These are phyloP conservation scores for Calameuta pallipes DNA, from an alignment of 2,888 invertebrate genomes.

Conservation along the genomic window DNA sequence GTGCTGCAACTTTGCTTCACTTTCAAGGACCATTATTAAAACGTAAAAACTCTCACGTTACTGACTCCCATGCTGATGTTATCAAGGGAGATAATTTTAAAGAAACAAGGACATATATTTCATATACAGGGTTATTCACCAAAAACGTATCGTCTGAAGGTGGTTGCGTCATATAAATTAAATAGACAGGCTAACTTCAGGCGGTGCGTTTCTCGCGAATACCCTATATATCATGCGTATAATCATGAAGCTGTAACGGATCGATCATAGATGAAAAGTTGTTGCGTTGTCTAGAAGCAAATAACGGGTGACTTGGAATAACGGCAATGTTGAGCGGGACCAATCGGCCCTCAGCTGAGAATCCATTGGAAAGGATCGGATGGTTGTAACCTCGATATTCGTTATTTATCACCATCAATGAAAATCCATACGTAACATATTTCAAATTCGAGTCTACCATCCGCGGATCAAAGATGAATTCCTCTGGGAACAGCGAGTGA, in stretches of 20 bases:
- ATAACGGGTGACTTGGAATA: background rate
- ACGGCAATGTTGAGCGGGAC: background rate
- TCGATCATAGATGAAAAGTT: background rate
- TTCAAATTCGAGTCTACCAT: background rate
- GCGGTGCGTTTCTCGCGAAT: background rate
- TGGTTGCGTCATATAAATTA: background rate
- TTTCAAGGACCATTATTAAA: background rate
- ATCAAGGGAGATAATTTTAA: background rate
- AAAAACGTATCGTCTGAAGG: background rate
- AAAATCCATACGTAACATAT: background rate
- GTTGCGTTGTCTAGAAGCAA: background rate
- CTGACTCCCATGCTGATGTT: background rate
- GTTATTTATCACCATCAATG: background rate
- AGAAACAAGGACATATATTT: background rate
- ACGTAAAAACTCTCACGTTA: background rate
- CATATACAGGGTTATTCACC: background rate
- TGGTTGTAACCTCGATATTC: background rate
- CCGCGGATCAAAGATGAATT: background rate
- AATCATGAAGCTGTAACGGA: background rate
- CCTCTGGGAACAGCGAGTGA: background rate
- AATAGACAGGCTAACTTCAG: background rate
- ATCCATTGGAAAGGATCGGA: background rate
- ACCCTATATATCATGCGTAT: background rate
- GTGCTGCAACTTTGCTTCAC: background rate
- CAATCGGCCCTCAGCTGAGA: background rate